These are phyloP conservation scores for Athene cunicularia DNA, from an alignment of 2,113 vertebrate species.

Conservation along the genomic window DNA sequence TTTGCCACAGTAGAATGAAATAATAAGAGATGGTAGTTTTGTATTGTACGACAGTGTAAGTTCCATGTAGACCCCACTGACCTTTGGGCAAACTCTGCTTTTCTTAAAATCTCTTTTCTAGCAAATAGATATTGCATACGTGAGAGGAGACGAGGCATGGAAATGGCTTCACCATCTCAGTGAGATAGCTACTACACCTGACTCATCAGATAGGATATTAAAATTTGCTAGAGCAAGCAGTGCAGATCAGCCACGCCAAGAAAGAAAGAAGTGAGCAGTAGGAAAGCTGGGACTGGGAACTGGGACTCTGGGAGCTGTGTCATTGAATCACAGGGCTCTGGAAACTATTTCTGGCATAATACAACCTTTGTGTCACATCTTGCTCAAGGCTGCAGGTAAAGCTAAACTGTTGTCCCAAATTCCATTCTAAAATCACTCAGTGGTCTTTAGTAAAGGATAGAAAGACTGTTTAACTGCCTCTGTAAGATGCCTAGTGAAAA, in stretches of 20 bases:
- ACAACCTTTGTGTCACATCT: background rate
- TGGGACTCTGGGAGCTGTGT: background rate
- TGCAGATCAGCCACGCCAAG: background rate
- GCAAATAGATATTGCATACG: background rate
- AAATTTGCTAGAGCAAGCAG: background rate
- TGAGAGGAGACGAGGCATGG: background rate
- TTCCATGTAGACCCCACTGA: background rate
- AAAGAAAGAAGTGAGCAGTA: background rate
- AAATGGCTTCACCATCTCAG: background rate
- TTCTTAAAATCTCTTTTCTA: background rate
- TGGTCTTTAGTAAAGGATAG: background rate
- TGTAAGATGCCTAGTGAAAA: background rate
- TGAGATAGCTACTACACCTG: background rate
- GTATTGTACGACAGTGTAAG: fast-evolving
- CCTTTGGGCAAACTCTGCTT: background rate
- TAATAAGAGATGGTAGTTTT: background rate
- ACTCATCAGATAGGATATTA: background rate
- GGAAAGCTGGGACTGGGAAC: background rate
- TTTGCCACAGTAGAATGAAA: background rate
- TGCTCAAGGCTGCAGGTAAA: background rate
- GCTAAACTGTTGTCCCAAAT: background rate
- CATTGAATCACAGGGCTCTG: background rate
- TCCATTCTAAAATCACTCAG: background rate
- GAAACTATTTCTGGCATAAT: background rate
- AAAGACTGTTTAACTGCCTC: background rate